These are phyloP conservation scores for Cavia porcellus DNA, from an alignment of 2,113 vertebrate species.

Conservation along the genomic window DNA sequence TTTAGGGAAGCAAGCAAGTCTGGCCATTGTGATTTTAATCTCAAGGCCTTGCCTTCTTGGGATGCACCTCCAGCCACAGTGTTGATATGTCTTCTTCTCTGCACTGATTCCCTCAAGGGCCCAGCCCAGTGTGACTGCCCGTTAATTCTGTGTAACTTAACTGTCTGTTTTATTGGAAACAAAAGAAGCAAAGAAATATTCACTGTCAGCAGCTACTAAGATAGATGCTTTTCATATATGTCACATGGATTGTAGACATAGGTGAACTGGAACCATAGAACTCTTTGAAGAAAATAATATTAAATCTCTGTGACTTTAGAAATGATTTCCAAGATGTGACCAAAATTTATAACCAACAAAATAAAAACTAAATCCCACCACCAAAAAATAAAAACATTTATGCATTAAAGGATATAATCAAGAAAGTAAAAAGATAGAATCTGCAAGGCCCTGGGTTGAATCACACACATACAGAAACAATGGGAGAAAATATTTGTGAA, in stretches of 20 bases:
- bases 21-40: background rate
- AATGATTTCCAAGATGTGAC: background rate
- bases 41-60: background rate
- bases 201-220: background rate
- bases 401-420: background rate
- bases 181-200: background rate
- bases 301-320: background rate
- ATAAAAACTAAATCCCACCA: background rate
- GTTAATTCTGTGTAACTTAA: background rate
- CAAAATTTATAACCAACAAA: background rate
- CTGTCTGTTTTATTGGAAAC: background rate
- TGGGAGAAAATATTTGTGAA: conserved; percentile 34
- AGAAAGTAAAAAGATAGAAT: conserved; percentile 36
- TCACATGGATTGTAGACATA: conserved; percentile 6
- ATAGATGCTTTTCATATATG: background rate
- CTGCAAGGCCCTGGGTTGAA: background rate
- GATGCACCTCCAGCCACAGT: background rate
- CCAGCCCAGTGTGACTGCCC: background rate
- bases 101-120: background rate
- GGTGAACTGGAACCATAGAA: conserved; percentile 14
- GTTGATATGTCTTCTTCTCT: background rate
- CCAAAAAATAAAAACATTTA: background rate
- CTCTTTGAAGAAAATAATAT: conserved; percentile 43
- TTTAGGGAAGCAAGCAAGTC: background rate
- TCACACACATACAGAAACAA: background rate